Conservation (phyloP, 2,797 vertebrate genomes). For the Syndactyla subalaris region DNA sequence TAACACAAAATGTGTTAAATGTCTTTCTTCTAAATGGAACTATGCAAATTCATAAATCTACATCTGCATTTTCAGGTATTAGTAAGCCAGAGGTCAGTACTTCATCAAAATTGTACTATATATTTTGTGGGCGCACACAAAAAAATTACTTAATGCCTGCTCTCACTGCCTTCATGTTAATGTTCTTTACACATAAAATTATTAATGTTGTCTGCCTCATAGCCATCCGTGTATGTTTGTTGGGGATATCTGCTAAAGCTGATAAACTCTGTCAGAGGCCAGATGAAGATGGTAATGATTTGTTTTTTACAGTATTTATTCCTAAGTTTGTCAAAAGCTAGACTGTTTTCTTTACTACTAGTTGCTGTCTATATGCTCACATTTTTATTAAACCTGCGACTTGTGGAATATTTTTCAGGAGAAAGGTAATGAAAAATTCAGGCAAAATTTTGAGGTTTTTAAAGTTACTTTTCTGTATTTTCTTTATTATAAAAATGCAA, state of each 20-base stretch:
- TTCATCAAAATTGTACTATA: neutral
- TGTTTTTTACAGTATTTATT: neutral
- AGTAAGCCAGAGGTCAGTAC: neutral
- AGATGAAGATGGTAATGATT: neutral
- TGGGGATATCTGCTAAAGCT: neutral
- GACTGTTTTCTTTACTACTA: neutral
- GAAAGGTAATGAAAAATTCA: neutral
- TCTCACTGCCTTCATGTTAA: neutral
- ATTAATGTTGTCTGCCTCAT: neutral
- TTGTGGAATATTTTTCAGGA: neutral
- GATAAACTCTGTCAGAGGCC: neutral
- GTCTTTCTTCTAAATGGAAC: neutral
- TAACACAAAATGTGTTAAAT: neutral
- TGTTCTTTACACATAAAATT: neutral
- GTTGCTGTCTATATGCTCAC: neutral
- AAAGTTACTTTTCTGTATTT: neutral
- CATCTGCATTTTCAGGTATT: neutral
- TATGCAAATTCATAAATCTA: neutral
- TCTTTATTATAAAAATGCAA: neutral
- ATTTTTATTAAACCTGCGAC: neutral
- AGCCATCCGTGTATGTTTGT: neutral
- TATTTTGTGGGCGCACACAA: neutral
- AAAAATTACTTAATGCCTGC: neutral
- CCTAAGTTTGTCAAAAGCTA: neutral
- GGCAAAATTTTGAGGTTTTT: neutral